Percentiles rank a stretch among this genome's conserved stretches.
These are phyloP conservation scores for Eulemur rubriventer DNA, from an alignment of 2,797 vertebrate genomes.

Conservation along the genomic window DNA sequence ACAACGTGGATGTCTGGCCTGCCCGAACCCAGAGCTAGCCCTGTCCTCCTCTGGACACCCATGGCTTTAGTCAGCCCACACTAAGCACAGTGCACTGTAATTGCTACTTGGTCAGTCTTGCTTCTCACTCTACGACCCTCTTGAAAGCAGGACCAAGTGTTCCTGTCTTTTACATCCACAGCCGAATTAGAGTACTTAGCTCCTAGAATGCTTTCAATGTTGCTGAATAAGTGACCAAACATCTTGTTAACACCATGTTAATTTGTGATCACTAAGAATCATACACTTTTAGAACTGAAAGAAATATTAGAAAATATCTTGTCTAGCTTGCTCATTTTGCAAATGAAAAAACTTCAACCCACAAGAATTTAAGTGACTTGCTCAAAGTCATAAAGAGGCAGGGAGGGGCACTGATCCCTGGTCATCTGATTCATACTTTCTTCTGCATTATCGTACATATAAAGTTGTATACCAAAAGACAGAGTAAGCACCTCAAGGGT, in stretches of 20 bases:
- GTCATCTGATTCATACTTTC: neutral
- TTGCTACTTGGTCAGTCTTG: neutral
- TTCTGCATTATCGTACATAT: neutral
- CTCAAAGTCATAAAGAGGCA: neutral
- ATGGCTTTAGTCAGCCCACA: neutral
- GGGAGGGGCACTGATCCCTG: neutral
- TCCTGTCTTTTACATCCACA: conserved; percentile 11
- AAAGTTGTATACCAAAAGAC: neutral
- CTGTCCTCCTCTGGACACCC: neutral
- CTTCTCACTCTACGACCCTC: neutral
- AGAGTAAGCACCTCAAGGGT: neutral
- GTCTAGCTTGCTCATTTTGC: conserved; percentile 43
- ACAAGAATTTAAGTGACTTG: conserved; percentile 25
- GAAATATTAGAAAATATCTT: conserved; percentile 29
- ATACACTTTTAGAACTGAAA: conserved; percentile 34
- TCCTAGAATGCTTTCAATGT: neutral
- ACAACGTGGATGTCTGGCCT: neutral
- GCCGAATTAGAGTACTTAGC: neutral
- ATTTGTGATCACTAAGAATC: conserved; percentile 52
- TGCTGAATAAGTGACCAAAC: conserved; percentile 51
- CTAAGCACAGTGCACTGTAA: neutral
- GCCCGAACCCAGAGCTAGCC: neutral
- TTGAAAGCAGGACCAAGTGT: conserved; percentile 22
- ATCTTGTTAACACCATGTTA: conserved; percentile 49
- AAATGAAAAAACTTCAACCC: conserved; percentile 10